Base-by-base conservation (phyloP, 2,888 invertebrate species). In the Maniola hyperantus region DNA sequence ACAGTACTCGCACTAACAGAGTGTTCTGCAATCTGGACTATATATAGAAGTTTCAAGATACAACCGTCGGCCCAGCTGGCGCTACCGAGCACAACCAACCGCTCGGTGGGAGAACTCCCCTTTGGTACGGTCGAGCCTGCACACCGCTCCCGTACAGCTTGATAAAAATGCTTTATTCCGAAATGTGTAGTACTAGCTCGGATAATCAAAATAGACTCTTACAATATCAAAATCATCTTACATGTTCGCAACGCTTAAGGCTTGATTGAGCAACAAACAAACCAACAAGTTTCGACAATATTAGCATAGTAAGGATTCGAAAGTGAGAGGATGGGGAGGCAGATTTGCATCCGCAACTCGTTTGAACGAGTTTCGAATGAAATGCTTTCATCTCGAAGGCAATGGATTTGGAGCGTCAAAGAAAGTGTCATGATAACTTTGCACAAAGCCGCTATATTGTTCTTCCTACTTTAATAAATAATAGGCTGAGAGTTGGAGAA, bases 291-390 rank as follows among this genome's bases (percentile, higher is more conserved):
- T 73, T 74, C 67, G 70, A 71, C 71, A 71, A 70, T 69, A 75
- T 76, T 74, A 74, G 72, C 72, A 69, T 69, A 68, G 70, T 66
- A 63, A 69, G 73, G 73, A 73, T 81, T 79, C 72, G 79, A 82
- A 85, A 86, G 83, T 85, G 84, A 87, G 84, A 83, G 83, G 82
- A 83, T 73, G 74, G 33, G 62, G 57, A 64, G 68, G 59, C 66
- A 78, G 76, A 80, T 77, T 81, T 77, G 72, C 78, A 79, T 81
- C 77, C 72, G 71, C 74, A 64, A 69, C 69, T 70, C 70, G 66
- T 71, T 72, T 66, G 77, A 70, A 76, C 77, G 75, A 79, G 76
- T 75, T 77, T 68, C 73, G 69, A 73, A 78, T 61, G 58, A 68
- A 71, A 77, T 75, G 76, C 75, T 78, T 79, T 78, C 74, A 76